Evolutionary conservation across 2,797 vertebrate genomes (phyloP), one percentile per base, ranked within the genome.

Genomic region (Jordanella pulchra): DNA sequence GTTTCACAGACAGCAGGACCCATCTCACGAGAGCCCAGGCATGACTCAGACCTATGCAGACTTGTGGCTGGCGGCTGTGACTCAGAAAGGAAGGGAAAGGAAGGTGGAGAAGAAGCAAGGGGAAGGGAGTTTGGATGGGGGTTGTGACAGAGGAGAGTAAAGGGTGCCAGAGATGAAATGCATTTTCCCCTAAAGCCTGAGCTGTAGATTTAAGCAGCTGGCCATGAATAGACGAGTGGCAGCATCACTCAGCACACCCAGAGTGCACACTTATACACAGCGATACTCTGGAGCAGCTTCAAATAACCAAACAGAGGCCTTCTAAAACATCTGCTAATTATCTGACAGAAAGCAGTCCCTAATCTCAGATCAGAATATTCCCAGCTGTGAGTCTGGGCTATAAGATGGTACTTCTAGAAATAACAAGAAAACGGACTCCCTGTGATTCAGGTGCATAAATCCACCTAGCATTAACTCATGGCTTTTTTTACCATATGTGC

Each of bases 291-390:
- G 82, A 89, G 82, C 84, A 80, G 85, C 81, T 84, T 81, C 89
- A 92, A 90, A 92, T 88, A 92, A 86, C 83, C 78, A 86, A 91
- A 87, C 83, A 79, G 86, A 87, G 87, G 83, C 86, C 89, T 84
- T 87, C 86, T 72, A 86, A 83, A 91, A 93, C 92, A 94, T 94
- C 92, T 94, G 93, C 89, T 93, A 91, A 93, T 93, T 93, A 93
- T 93, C 87, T 88, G 83, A 85, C 86, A 83, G 88, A 87, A 84
- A 89, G 82, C 85, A 87, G 86, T 77, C 82, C 83, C 74, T 81
- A 85, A 85, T 87, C 75, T 72, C 64, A 80, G 85, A 91, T 91
- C 87, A 92, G 88, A 94, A 85, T 61, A 64, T 89, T 85, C 88
- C 88, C 91, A 92, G 91, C 91, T 93, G 91, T 88, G 90, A 79